phyloP scores from a whole-genome alignment of 2,888 invertebrate species.

The Callimorpha dominula region DNA sequence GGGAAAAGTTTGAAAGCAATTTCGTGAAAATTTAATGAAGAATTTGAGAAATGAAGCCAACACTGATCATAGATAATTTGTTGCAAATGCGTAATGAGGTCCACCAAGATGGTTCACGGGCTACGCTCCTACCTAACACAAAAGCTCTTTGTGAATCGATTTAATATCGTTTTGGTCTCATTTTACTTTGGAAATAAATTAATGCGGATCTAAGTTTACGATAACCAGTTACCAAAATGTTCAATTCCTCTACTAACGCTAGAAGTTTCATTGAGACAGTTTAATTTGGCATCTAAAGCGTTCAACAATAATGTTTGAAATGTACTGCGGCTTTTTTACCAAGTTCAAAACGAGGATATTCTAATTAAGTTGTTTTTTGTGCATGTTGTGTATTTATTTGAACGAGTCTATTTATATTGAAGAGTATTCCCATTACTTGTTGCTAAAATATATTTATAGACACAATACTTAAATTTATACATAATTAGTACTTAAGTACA shows the following conservation, averaged over 20 bases:
- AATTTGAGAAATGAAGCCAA: conserved; percentile 80
- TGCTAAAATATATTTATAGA: too few species aligned
- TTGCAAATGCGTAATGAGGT: conserved; percentile 76
- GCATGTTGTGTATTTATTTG: too few species aligned
- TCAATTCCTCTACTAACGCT: background rate
- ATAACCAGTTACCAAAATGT: background rate
- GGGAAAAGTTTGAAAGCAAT: conserved; percentile 83
- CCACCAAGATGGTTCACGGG: conserved; percentile 51
- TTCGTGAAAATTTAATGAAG: conserved; percentile 84
- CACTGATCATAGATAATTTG: conserved; percentile 82
- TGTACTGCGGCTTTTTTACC: background rate
- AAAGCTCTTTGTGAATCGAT: conserved; percentile 35
- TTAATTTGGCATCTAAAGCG: background rate
- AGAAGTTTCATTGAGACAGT: background rate
- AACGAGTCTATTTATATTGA: too few species aligned
- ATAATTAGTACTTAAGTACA: too few species aligned
- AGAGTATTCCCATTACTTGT: too few species aligned
- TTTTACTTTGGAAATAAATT: background rate
- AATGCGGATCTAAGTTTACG: background rate
- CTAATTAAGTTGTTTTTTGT: too few species aligned
- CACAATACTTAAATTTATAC: too few species aligned
- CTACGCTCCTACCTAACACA: conserved; percentile 36
- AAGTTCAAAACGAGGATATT: too few species aligned
- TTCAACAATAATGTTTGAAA: background rate
- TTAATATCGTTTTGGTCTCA: conserved; percentile 4